Base-by-base conservation (phyloP, 1,140 invertebrate species). In the Musca vetustissima region DNA sequence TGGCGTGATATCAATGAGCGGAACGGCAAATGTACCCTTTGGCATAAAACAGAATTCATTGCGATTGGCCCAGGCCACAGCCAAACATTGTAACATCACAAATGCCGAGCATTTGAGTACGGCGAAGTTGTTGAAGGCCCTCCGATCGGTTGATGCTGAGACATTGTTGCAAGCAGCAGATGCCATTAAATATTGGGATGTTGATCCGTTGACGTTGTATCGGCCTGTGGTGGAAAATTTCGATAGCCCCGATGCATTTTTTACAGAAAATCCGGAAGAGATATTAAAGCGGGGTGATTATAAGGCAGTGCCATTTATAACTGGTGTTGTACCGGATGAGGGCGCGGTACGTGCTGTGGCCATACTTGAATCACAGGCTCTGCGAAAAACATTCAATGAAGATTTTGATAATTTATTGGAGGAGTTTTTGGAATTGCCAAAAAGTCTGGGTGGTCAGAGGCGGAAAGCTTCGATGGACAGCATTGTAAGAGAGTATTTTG, bases 21-120 rank as follows among this genome's bases (percentile, higher is more conserved):
- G 89, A 25, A 87, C 86, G 3, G 88, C 89, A 13, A 78, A 88
- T 36, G 85, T 85, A 70, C 83, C 85, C 2, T 90, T 89, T 84
- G 85, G 87, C 3, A 82, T 88, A n/a, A 78, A 77, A 14, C 76
- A 85, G n/a, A 74, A 83, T 22, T 81, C 86, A 1, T 77, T 87
- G 25, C 53, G 76, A 25, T 76, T 83, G 43, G 85, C 85, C 28
- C 70, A 72, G 21, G 28, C 64, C 14, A 57, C 76, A n/a, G 75
- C 75, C 0, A 61, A 74, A 61, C 53, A 74, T 66, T 72, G 81
- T 43, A 65, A 71, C 0, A 74, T 81, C n/a, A 69, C 55, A 53
- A 64, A 71, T 43, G 76, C 73, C 7, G 64, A 64, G 14, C 64
- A 25, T 1, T 48, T 76, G 36, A 77, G 72, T 48, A 78, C 73